These are phyloP conservation scores for Delichon dasypus DNA, from an alignment of 2,797 vertebrate species.

Conservation along the genomic window DNA sequence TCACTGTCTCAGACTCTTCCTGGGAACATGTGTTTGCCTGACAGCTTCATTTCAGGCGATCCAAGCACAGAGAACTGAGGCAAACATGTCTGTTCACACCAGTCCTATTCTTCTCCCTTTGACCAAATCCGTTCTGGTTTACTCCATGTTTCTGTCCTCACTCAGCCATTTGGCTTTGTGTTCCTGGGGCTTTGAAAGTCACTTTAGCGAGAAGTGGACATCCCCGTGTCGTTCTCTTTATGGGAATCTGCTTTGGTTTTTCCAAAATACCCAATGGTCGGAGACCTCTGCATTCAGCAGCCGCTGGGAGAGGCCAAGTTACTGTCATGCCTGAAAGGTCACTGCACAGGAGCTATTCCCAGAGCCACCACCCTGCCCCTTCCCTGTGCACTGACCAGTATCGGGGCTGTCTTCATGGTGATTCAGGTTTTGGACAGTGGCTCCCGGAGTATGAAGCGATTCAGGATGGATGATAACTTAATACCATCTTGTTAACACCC, in stretches of 20 bases:
- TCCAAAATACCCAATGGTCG: background rate
- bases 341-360: background rate
- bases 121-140: background rate
- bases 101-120: background rate
- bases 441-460: background rate
- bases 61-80: background rate
- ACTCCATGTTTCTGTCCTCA: background rate
- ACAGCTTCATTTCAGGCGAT: background rate
- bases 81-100: background rate
- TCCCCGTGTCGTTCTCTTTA: background rate
- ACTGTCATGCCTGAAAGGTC: background rate
- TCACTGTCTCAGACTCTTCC: background rate
- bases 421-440: background rate
- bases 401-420: background rate
- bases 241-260: background rate
- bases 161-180: background rate
- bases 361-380: background rate
- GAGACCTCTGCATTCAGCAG: background rate
- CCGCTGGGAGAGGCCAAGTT: background rate
- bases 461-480: background rate
- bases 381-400: background rate
- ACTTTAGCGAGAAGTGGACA: background rate
- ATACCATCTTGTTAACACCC: background rate
- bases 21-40: background rate
- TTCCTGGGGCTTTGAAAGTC: background rate